Percentiles rank a stretch among this genome's conserved stretches.
phyloP scores from a whole-genome alignment of 2,888 invertebrate species.

The Hyalella azteca region DNA sequence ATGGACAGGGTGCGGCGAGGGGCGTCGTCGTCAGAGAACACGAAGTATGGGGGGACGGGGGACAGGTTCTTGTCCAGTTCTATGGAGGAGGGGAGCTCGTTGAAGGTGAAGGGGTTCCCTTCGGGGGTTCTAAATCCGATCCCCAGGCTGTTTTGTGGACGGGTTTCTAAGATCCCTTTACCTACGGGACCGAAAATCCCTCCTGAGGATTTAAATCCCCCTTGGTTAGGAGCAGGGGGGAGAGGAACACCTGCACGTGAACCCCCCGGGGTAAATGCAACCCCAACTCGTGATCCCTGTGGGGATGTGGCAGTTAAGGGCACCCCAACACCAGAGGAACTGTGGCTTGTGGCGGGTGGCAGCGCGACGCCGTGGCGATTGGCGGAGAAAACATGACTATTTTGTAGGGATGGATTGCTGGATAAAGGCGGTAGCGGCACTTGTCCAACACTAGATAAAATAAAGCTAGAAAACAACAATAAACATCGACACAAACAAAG shows the following conservation, averaged over 20 bases:
- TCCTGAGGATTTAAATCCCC: background rate
- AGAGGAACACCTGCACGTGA: conserved; percentile 10
- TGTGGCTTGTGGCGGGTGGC: background rate
- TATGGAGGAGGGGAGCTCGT: conserved; percentile 15
- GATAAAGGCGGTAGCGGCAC: background rate
- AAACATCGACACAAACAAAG: background rate
- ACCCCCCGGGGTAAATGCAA: background rate
- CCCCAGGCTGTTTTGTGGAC: background rate
- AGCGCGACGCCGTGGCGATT: background rate
- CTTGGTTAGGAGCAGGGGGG: background rate
- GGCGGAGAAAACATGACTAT: background rate
- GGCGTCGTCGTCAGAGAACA: conserved; percentile 16
- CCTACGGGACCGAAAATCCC: background rate
- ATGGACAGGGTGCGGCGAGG: conserved; percentile 3
- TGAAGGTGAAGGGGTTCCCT: background rate
- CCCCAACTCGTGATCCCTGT: background rate
- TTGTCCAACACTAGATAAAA: background rate
- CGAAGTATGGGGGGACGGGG: conserved; percentile 33
- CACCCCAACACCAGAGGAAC: conserved; percentile 16
- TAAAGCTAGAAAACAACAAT: background rate
- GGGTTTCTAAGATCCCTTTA: conserved; percentile 3
- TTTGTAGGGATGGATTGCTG: background rate
- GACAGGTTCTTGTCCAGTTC: conserved; percentile 35
- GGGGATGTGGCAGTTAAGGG: conserved; percentile 9
- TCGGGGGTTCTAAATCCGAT: background rate